A percentile compares a stretch with the other conserved stretches of the same genome.
Conservation (phyloP, 2,797 vertebrate genomes). For the Neosilurus hyrtlii region DNA sequence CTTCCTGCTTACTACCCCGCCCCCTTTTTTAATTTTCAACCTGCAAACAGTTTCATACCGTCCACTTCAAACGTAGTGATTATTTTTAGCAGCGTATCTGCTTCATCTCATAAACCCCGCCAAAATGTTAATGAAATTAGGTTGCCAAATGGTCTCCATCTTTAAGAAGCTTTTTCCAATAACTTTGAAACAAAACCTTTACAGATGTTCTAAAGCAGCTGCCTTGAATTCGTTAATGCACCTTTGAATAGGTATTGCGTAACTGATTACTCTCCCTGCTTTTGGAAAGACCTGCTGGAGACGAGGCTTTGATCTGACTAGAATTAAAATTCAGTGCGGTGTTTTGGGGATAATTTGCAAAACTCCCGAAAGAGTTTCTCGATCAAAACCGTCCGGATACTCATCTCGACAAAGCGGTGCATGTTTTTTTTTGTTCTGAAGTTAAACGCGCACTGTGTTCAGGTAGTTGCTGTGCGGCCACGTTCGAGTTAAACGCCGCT, state of each 20-base stretch:
- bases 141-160: neutral
- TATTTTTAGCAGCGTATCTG: neutral
- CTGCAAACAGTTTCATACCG: neutral
- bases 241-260: neutral
- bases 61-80: neutral
- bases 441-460: neutral
- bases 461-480: neutral
- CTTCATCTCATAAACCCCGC: neutral
- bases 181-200: neutral
- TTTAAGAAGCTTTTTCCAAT: neutral
- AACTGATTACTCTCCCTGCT: neutral
- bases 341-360: slow-evolving; percentile 3
- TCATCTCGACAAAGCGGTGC: neutral
- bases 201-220: neutral
- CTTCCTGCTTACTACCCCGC: neutral
- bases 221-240: neutral
- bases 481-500: neutral
- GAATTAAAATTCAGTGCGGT: neutral
- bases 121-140: neutral
- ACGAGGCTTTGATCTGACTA: neutral
- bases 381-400: neutral
- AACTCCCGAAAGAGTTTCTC: neutral
- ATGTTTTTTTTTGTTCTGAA: neutral
- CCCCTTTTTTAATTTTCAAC: neutral
- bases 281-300: neutral